Conservation (phyloP, 2,797 vertebrate species). For the Poecilia wingei region DNA sequence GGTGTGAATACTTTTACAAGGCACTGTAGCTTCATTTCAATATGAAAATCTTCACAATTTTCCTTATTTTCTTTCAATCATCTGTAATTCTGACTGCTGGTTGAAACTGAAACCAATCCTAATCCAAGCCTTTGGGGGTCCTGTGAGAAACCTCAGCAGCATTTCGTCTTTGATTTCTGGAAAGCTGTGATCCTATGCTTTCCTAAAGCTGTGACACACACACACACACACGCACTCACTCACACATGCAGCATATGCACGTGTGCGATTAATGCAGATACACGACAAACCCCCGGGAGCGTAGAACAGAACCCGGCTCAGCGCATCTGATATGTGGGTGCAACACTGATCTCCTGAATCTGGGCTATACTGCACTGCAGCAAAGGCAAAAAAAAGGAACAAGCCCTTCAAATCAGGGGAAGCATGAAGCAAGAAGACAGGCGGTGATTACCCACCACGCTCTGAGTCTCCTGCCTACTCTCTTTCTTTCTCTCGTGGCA, state of each 20-base stretch:
- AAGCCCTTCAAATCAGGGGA: slow-evolving; percentile 54
- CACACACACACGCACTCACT: slow-evolving; percentile 15
- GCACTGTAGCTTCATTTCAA: slow-evolving; percentile 30
- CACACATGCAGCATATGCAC: slow-evolving; percentile 18
- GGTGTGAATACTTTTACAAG: background rate
- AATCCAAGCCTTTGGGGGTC: slow-evolving; percentile 48
- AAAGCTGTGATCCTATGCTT: slow-evolving; percentile 54
- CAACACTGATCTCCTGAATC: slow-evolving; percentile 58
- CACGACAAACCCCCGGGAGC: slow-evolving; percentile 50
- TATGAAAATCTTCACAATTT: slow-evolving; percentile 52
- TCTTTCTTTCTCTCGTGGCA: slow-evolving; percentile 37
- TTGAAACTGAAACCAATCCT: slow-evolving; percentile 35
- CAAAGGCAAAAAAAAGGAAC: slow-evolving; percentile 44
- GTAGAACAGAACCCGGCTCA: slow-evolving; percentile 51
- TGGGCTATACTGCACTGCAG: slow-evolving; percentile 73
- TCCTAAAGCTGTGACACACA: slow-evolving; percentile 25
- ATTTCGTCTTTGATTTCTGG: slow-evolving; percentile 40
- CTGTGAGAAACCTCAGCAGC: slow-evolving; percentile 42
- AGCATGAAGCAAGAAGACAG: slow-evolving; percentile 52
- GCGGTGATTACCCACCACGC: slow-evolving; percentile 55
- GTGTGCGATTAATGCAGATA: slow-evolving; percentile 27
- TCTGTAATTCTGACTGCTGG: slow-evolving; percentile 36
- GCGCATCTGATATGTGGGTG: slow-evolving; percentile 61
- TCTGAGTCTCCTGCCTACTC: slow-evolving; percentile 25
- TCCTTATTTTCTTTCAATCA: slow-evolving; percentile 32